phyloP scores from a whole-genome alignment of 1,140 invertebrate species.

The Drosophila ohnishii region DNA sequence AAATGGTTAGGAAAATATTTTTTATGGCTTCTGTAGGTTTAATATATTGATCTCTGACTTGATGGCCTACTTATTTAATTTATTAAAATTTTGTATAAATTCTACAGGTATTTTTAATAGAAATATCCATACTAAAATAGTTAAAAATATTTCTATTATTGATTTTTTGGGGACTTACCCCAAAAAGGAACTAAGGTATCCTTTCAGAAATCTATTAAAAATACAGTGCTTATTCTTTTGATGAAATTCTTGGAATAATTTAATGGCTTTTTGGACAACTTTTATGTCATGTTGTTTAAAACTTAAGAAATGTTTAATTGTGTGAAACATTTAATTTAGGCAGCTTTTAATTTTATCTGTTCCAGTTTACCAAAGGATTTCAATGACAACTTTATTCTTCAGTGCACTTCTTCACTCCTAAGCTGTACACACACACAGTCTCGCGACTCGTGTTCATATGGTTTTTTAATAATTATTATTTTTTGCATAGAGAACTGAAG shows the following conservation, averaged over 20 bases:
- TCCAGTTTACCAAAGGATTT: background rate
- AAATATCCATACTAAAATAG: too few species aligned
- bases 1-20: background rate
- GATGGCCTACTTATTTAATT: too few species aligned
- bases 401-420: conserved; percentile 31
- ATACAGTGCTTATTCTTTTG: background rate
- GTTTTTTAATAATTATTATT: conserved; percentile 80
- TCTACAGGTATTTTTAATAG: too few species aligned
- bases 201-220: background rate
- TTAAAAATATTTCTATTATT: too few species aligned
- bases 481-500: conserved; percentile 71
- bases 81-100: too few species aligned
- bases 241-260: background rate
- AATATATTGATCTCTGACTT: too few species aligned
- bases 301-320: background rate
- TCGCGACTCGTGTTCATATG: conserved; percentile 51
- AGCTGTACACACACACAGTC: conserved; percentile 37
- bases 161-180: too few species aligned
- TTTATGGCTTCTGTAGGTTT: too few species aligned
- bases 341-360: background rate
- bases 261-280: background rate
- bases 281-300: background rate
- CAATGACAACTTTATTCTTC: background rate
- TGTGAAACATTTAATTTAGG: background rate
- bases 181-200: background rate